A percentile compares a stretch with the other conserved stretches of the same genome.
phyloP scores from a whole-genome alignment of 2,113 vertebrate genomes.

The Catharus minimus region DNA sequence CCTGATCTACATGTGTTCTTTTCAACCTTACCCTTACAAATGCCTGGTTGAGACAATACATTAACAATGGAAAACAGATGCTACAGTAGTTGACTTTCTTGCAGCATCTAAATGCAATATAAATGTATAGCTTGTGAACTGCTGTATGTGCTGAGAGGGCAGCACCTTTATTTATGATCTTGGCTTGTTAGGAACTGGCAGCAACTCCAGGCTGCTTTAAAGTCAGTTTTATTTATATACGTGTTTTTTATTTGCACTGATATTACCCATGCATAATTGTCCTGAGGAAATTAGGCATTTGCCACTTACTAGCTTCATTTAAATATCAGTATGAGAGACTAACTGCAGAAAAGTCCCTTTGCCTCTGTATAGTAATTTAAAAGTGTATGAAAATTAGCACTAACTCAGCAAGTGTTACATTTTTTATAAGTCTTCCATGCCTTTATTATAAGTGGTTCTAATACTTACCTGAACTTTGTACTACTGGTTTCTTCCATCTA shows the following conservation, averaged over 20 bases:
- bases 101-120: not conserved
- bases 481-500: not conserved
- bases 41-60: not conserved
- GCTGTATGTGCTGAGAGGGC: not conserved
- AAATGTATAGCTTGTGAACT: not conserved
- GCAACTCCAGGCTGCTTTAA: not conserved
- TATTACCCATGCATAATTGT: not conserved
- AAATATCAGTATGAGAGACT: not conserved
- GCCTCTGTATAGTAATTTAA: not conserved
- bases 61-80: not conserved
- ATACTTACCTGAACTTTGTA: not conserved
- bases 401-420: not conserved
- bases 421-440: not conserved
- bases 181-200: not conserved
- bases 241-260: not conserved
- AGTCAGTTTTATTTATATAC: not conserved
- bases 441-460: not conserved
- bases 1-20: not conserved
- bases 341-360: not conserved
- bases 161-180: not conserved
- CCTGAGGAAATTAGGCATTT: not conserved
- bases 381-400: not conserved
- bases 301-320: not conserved
- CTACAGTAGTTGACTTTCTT: not conserved
- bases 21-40: not conserved